A percentile compares a stretch with the other conserved stretches of the same genome.
Conservation (phyloP, 2,888 invertebrate species). For the Arenicola marina region DNA sequence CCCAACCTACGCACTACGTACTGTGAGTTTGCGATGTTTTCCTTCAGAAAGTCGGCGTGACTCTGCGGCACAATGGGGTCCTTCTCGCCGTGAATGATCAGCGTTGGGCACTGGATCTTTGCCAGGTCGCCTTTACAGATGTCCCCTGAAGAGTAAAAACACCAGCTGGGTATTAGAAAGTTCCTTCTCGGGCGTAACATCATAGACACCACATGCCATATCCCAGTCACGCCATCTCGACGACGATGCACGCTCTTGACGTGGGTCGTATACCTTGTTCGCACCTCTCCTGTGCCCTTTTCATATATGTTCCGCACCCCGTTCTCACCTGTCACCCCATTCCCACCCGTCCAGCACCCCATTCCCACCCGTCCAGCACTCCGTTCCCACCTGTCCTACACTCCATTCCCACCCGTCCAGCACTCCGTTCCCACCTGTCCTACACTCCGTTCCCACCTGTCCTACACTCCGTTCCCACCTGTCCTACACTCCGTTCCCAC, state of each 20-base stretch:
- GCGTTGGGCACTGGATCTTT: slow-evolving; percentile 75
- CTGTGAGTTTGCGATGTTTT: slow-evolving; percentile 72
- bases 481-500: too few species aligned
- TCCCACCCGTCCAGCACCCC: too few species aligned
- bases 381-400: too few species aligned
- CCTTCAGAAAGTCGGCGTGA: slow-evolving; percentile 75
- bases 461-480: too few species aligned
- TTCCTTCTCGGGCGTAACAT: too few species aligned
- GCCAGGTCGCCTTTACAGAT: slow-evolving; percentile 72
- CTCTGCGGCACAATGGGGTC: slow-evolving; percentile 77
- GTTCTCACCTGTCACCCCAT: not conserved
- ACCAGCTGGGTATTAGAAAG: too few species aligned
- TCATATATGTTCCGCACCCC: not conserved
- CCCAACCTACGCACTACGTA: slow-evolving; percentile 62
- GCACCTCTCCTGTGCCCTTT: not conserved
- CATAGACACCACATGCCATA: not conserved
- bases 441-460: too few species aligned
- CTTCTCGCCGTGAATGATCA: slow-evolving; percentile 82
- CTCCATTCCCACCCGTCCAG: too few species aligned
- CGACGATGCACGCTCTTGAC: too few species aligned
- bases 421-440: too few species aligned
- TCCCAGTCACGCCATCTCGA: too few species aligned
- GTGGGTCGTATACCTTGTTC: not conserved
- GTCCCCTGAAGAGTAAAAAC: slow-evolving; percentile 68
- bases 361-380: too few species aligned